These are phyloP conservation scores for Reticulitermes lucifugus DNA, from an alignment of 2,888 invertebrate genomes.

Conservation along the genomic window DNA sequence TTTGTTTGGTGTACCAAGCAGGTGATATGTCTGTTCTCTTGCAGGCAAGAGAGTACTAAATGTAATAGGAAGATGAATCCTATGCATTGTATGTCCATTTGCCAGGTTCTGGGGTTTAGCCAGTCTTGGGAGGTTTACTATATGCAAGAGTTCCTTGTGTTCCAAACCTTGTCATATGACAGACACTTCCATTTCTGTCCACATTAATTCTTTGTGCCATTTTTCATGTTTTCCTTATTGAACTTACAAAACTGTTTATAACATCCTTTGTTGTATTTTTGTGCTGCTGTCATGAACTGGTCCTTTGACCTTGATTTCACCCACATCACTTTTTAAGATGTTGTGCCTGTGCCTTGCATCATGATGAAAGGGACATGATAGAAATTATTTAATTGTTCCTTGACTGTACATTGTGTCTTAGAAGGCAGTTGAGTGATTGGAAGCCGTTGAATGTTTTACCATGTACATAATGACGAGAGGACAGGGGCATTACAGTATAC, in stretches of 20 bases:
- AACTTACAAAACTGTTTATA: neutral
- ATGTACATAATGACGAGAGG: too few relatives aligned
- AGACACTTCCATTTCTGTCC: neutral
- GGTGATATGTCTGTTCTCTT: neutral
- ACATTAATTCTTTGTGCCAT: neutral
- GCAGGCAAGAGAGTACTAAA: neutral
- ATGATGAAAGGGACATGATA: neutral
- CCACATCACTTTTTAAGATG: neutral
- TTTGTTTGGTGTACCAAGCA: neutral
- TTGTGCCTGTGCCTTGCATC: neutral
- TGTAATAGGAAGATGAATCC: neutral
- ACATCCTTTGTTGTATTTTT: slow-evolving; percentile 10
- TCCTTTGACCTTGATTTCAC: neutral
- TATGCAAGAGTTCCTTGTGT: neutral
- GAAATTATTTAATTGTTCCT: neutral
- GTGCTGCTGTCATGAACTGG: neutral
- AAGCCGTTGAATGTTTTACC: too few relatives aligned
- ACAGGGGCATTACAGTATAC: too few relatives aligned
- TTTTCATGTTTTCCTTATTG: slow-evolving; percentile 26
- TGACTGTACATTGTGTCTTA: too few relatives aligned
- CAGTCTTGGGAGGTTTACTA: slow-evolving; percentile 3
- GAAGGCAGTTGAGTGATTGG: too few relatives aligned
- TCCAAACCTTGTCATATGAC: neutral
- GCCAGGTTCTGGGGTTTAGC: slow-evolving; percentile 32
- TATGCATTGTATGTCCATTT: neutral